These are phyloP conservation scores for Anguilla anguilla DNA, from an alignment of 2,797 vertebrate genomes.

Conservation along the genomic window DNA sequence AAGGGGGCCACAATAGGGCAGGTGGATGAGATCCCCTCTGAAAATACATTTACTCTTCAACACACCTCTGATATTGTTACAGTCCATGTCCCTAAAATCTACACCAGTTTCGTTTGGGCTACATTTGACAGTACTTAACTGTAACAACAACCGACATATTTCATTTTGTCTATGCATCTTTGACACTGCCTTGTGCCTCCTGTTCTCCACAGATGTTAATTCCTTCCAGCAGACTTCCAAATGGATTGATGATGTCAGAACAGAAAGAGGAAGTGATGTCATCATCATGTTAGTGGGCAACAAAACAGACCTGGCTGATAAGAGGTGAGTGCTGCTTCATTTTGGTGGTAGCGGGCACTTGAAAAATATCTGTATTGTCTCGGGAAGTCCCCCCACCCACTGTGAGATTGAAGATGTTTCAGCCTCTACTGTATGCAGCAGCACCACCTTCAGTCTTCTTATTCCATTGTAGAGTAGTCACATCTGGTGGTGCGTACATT, in stretches of 20 bases:
- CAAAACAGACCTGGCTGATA: slow-evolving; percentile 89
- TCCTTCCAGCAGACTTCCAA: slow-evolving; percentile 92
- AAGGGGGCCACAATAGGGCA: background rate
- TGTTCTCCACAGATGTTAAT: slow-evolving; percentile 77
- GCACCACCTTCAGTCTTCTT: background rate
- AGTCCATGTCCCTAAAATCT: background rate
- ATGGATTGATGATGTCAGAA: slow-evolving; percentile 91
- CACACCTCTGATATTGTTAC: background rate
- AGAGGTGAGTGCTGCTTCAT: slow-evolving; percentile 71
- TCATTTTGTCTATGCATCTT: background rate
- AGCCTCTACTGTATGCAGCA: background rate
- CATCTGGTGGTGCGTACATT: background rate
- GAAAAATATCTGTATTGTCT: background rate
- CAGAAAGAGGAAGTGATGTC: slow-evolving; percentile 90
- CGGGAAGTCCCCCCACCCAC: background rate
- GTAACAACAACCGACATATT: background rate
- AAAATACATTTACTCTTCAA: background rate
- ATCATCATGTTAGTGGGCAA: slow-evolving; percentile 94
- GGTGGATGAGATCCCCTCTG: background rate
- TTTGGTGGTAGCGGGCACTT: background rate
- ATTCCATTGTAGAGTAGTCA: background rate
- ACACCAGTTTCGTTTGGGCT: background rate
- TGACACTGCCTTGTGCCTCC: slow-evolving; percentile 5
- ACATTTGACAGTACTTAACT: background rate
- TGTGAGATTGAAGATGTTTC: background rate